Evolutionary conservation across 2,888 invertebrate genomes (phyloP).

Genomic region (Smittia aterrima): DNA sequence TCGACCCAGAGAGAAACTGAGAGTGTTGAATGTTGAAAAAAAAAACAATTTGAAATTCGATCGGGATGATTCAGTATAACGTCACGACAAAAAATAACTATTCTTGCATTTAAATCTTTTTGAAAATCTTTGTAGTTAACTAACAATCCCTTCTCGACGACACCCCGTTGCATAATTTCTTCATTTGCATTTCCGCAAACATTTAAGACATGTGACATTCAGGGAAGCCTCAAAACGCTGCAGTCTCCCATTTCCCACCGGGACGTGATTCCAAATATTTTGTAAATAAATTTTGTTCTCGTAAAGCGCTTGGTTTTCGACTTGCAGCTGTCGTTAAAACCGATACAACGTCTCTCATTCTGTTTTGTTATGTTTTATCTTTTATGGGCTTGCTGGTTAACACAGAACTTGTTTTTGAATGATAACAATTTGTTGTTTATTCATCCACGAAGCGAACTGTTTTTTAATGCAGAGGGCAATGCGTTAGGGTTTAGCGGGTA

Average conservation of each 20-base stretch:
- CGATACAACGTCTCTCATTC: not conserved
- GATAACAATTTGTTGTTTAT: slow-evolving; percentile 11
- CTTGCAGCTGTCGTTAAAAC: slow-evolving; percentile 10
- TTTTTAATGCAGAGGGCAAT: not conserved
- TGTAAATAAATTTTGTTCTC: not conserved
- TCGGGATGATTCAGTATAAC: too few relatives aligned
- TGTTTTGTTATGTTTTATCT: slow-evolving; percentile 8
- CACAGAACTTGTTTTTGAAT: not conserved
- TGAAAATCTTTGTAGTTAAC: too few relatives aligned
- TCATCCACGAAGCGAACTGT: not conserved
- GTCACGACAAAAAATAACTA: too few relatives aligned
- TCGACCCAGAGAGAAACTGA: not conserved
- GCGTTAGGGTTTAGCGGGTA: not conserved
- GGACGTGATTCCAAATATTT: slow-evolving; percentile 1
- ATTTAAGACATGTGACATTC: too few relatives aligned
- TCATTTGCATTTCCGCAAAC: too few relatives aligned
- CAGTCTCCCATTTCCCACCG: not conserved
- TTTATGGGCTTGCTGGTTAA: slow-evolving; percentile 8
- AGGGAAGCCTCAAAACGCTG: not conserved
- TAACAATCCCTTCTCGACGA: too few relatives aligned
- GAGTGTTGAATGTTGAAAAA: too few relatives aligned
- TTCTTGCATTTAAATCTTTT: too few relatives aligned
- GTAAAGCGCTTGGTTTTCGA: not conserved
- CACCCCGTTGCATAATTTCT: too few relatives aligned
- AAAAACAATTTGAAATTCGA: too few relatives aligned